A percentile compares a stretch with the other conserved stretches of the same genome.
Evolutionary conservation across 2,888 invertebrate species (phyloP).

Genomic region (Andrena praecox): DNA sequence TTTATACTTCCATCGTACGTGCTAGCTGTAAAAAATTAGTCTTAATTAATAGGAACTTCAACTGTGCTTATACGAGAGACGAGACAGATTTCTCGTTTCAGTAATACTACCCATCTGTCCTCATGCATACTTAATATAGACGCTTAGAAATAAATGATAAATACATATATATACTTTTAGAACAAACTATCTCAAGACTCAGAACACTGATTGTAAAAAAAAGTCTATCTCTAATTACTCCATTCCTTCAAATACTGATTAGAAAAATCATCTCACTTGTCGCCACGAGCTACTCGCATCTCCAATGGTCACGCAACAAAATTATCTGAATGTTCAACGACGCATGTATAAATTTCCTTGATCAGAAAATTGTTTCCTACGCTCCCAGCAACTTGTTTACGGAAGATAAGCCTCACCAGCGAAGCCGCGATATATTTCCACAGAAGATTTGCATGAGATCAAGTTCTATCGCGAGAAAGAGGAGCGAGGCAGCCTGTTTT

Average conservation of each 20-base stretch:
- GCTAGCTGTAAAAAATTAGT: neutral
- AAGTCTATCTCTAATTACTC: neutral
- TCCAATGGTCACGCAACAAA: neutral
- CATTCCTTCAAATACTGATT: constrained; percentile 33
- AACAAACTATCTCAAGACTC: constrained; percentile 27
- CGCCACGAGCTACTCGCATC: neutral
- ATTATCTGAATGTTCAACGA: neutral
- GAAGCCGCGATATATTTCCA: constrained; percentile 9
- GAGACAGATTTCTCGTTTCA: neutral
- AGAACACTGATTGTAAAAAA: constrained; percentile 28
- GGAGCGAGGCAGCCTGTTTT: neutral
- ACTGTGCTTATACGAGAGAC: constrained; percentile 8
- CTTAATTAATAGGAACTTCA: constrained; percentile 15
- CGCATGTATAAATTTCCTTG: neutral
- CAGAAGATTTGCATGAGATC: constrained; percentile 9
- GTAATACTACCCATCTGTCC: neutral
- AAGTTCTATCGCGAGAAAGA: constrained; percentile 9
- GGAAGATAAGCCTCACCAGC: constrained; percentile 7
- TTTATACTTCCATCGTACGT: neutral
- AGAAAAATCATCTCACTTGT: constrained; percentile 15
- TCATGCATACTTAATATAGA: neutral
- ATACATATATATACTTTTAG: neutral
- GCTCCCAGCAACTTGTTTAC: neutral
- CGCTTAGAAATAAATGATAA: constrained; percentile 28
- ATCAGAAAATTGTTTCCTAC: constrained; percentile 2